Percentiles rank a stretch among this genome's conserved stretches.
Conservation (phyloP, 1,140 invertebrate species). For the Macrostomum lignano region DNA sequence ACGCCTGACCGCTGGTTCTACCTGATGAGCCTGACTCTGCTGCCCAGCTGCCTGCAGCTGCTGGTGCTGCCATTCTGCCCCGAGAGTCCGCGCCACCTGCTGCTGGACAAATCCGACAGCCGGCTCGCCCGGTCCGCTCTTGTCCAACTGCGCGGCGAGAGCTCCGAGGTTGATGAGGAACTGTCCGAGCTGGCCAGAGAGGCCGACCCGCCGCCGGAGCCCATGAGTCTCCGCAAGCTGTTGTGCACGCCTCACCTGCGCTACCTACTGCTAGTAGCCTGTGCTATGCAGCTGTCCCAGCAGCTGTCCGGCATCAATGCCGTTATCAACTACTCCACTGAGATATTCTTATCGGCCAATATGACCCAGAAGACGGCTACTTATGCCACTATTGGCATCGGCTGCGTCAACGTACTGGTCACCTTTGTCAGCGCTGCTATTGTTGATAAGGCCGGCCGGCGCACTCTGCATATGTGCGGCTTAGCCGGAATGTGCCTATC, state of each 20-base stretch:
- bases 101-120: constrained; percentile 17
- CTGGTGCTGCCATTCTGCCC: constrained; percentile 43
- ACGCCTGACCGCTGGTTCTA: constrained; percentile 51
- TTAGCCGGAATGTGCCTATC: constrained; percentile 6
- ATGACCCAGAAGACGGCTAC: constrained; percentile 32
- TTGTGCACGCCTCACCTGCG: no score
- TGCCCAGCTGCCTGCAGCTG: constrained; percentile 62
- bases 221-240: no score
- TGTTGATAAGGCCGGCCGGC: constrained; percentile 11
- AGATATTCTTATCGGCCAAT: constrained; percentile 39
- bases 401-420: constrained; percentile 39
- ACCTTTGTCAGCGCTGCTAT: constrained; percentile 33
- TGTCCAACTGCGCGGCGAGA: no score
- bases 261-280: no score
- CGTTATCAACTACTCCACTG: constrained; percentile 49
- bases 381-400: constrained; percentile 42
- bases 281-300: constrained; percentile 45
- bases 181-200: no score
- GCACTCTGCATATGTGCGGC: constrained; percentile 6
- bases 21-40: constrained; percentile 40
- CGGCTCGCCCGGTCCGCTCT: no score
- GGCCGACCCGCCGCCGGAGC: no score
- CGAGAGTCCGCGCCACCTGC: constrained; percentile 26
- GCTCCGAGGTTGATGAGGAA: no score
- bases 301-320: constrained; percentile 60